A percentile compares a stretch with the other conserved stretches of the same genome.
Conservation (phyloP, 2,113 vertebrate genomes). For the Esox niger region DNA sequence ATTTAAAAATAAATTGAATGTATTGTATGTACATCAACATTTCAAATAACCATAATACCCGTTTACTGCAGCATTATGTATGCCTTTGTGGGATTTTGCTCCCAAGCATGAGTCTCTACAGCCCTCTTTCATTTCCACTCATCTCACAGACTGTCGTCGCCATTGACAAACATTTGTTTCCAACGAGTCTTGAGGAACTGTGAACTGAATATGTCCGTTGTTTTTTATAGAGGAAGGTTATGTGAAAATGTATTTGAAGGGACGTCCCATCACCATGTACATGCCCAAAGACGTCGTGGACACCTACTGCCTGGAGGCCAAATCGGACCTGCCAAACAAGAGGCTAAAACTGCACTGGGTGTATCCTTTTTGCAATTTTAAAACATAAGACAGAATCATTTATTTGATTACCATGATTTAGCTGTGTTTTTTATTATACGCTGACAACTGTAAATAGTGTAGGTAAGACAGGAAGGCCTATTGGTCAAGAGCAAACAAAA, state of each 20-base stretch:
- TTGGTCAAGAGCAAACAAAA: too few species aligned
- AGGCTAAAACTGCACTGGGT: conserved; percentile 98
- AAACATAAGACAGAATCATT: too few species aligned
- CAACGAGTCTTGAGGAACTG: neutral
- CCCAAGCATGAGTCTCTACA: too few species aligned
- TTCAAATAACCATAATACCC: neutral
- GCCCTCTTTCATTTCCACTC: neutral
- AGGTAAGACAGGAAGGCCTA: too few species aligned
- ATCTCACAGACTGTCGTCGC: neutral
- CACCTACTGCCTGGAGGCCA: conserved; percentile 88
- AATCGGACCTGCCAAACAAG: conserved; percentile 85
- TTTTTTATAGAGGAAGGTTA: conserved; percentile 94
- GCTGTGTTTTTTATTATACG: too few species aligned
- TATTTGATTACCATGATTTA: too few species aligned
- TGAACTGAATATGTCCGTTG: conserved; percentile 54
- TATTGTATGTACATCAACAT: neutral
- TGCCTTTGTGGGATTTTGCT: too few species aligned
- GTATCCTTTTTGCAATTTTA: conserved; percentile 92
- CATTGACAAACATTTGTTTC: neutral
- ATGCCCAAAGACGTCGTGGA: conserved; percentile 96
- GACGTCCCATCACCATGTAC: conserved; percentile 96
- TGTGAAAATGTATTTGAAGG: conserved; percentile 98
- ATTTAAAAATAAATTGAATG: neutral
- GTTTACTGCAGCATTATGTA: too few species aligned
- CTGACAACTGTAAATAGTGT: too few species aligned